phyloP scores from a whole-genome alignment of 2,888 invertebrate genomes.

The Parelbella ahira region DNA sequence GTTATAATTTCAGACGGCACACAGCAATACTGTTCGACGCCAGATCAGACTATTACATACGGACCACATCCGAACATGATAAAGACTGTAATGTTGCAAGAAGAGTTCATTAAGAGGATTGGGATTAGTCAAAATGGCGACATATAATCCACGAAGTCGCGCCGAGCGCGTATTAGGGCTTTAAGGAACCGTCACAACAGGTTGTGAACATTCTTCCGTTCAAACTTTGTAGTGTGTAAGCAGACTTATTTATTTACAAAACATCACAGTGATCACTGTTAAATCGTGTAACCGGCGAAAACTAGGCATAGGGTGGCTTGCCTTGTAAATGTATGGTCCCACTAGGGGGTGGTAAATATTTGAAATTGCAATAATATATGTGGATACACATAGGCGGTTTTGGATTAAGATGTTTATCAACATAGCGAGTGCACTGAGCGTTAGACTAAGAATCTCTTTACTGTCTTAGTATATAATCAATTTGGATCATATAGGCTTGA shows the following conservation, averaged over 20 bases:
- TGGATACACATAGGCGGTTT: slow-evolving; percentile 19
- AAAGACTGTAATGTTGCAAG: slow-evolving; percentile 77
- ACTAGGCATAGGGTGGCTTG: slow-evolving; percentile 35
- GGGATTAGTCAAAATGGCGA: slow-evolving; percentile 79
- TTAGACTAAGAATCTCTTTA: slow-evolving; percentile 15
- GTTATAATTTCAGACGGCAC: slow-evolving; percentile 65
- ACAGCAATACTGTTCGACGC: slow-evolving; percentile 66
- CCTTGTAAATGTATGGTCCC: slow-evolving; percentile 41
- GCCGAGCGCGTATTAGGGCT: slow-evolving; percentile 76
- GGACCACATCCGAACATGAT: slow-evolving; percentile 71
- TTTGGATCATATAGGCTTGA: slow-evolving; percentile 5
- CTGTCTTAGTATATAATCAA: too few species aligned
- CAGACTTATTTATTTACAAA: slow-evolving; percentile 71
- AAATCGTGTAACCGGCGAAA: slow-evolving; percentile 34
- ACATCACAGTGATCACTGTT: slow-evolving; percentile 69
- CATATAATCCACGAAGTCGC: slow-evolving; percentile 74
- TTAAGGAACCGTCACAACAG: slow-evolving; percentile 73
- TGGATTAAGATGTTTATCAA: too few species aligned
- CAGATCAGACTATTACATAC: slow-evolving; percentile 60
- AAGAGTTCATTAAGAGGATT: slow-evolving; percentile 76
- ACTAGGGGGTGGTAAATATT: slow-evolving; percentile 28
- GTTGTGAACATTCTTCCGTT: slow-evolving; percentile 75
- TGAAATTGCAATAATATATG: too few species aligned
- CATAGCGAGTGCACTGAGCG: too few species aligned
- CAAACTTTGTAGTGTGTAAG: slow-evolving; percentile 74